Evolutionary conservation across 30 jellyfish, hydroid and myxozoan genomes (phyloP).

Genomic region (Haliclystus octoradiatus): DNA sequence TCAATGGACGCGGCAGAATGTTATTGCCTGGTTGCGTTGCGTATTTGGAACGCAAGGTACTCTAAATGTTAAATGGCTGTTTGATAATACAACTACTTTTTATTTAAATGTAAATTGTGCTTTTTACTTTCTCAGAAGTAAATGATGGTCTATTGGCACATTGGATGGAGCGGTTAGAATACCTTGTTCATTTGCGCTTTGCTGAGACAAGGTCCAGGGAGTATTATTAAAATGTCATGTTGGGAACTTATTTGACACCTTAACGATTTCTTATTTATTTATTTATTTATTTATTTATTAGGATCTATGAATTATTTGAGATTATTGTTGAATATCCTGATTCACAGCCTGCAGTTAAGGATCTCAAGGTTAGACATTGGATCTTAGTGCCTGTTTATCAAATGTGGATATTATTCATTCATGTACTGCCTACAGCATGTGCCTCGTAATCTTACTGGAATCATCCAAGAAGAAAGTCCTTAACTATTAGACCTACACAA

Average conservation of each 20-base stretch:
- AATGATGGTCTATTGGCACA: conserved; percentile 27
- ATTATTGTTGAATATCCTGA: conserved; percentile 97
- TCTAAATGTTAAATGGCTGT: background rate
- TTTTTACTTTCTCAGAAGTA: background rate
- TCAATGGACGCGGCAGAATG: no score
- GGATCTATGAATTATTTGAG: conserved; percentile 90
- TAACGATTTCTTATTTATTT: background rate
- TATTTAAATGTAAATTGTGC: background rate
- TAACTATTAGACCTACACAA: no score
- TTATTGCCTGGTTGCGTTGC: no score
- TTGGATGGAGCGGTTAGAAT: conserved; percentile 81
- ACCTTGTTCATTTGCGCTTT: conserved; percentile 72
- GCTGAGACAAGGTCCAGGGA: conserved; percentile 79
- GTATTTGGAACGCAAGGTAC: no score
- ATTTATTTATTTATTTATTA: background rate
- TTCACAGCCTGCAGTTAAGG: conserved; percentile 88
- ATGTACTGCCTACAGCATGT: no score
- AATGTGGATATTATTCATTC: no score
- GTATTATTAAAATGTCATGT: background rate
- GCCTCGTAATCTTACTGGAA: no score
- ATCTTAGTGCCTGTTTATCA: no score
- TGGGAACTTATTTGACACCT: background rate
- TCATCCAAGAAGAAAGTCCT: no score
- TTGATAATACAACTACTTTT: background rate
- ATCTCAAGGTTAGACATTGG: conserved; percentile 80